phyloP scores from a whole-genome alignment of 2,113 vertebrate species.

The Pagrus major region DNA sequence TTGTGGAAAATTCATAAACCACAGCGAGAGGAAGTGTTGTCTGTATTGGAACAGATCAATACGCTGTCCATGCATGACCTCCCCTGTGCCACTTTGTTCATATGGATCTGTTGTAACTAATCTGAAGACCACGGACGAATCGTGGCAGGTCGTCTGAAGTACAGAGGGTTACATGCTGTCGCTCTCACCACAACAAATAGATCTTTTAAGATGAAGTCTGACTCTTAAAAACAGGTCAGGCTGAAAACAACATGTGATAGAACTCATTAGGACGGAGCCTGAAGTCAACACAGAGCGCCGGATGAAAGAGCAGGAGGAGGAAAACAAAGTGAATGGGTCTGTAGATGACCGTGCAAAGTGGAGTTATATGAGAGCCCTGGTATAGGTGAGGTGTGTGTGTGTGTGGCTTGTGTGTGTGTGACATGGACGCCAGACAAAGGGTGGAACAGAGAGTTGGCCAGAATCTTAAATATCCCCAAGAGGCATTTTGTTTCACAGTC shows the following conservation, averaged over 20 bases:
- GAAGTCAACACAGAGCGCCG: conserved; percentile 43
- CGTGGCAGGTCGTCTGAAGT: conserved; percentile 10
- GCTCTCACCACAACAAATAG: neutral
- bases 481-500: conserved; percentile 62
- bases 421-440: conserved; percentile 53
- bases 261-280: conserved; percentile 62
- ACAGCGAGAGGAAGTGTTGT: conserved; percentile 45
- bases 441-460: conserved; percentile 43
- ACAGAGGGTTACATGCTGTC: conserved; percentile 12
- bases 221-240: conserved; percentile 61
- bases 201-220: conserved; percentile 31
- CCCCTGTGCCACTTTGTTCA: conserved; percentile 9
- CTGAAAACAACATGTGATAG: conserved; percentile 72
- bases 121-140: conserved; percentile 26
- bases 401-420: conserved; percentile 40
- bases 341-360: conserved; percentile 32
- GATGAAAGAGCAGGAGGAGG: conserved; percentile 44
- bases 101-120: conserved; percentile 32
- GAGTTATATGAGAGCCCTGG: conserved; percentile 38
- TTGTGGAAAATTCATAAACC: conserved; percentile 68
- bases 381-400: conserved; percentile 31
- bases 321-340: conserved; percentile 45
- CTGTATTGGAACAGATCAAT: conserved; percentile 54
- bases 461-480: conserved; percentile 71
- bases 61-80: conserved; percentile 30